phyloP scores from a whole-genome alignment of 2,888 invertebrate species.

The Ecdyonurus torrentis region DNA sequence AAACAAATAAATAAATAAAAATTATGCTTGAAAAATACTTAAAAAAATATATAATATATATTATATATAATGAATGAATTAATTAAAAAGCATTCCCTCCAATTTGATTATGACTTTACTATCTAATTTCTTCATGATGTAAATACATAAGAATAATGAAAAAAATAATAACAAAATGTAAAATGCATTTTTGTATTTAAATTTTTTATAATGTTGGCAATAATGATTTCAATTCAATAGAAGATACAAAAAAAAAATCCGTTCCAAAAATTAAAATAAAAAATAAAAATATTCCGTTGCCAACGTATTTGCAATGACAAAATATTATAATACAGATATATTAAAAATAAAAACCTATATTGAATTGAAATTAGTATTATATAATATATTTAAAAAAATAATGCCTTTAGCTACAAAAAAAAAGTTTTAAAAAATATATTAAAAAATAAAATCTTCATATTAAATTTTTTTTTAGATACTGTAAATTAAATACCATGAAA shows the following conservation, averaged over 20 bases:
- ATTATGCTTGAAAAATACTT: no score
- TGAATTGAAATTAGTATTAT: no score
- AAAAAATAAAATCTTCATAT: neutral
- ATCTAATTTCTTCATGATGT: neutral
- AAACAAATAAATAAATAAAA: no score
- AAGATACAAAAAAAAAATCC: neutral
- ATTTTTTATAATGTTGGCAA: neutral
- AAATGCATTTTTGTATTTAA: neutral
- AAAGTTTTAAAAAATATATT: neutral
- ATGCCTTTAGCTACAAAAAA: neutral
- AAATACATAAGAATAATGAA: neutral
- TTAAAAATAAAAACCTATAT: neutral
- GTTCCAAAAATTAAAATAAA: neutral
- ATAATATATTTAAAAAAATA: neutral
- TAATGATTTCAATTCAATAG: neutral
- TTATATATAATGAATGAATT: neutral
- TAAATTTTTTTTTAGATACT: no score
- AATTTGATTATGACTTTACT: neutral
- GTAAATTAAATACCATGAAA: no score
- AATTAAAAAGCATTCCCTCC: neutral
- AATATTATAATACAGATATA: neutral
- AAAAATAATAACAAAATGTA: neutral
- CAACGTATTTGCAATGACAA: no score
- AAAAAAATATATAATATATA: no score
- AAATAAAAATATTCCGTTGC: neutral